Evolutionary conservation across 2,888 invertebrate genomes (phyloP).

Genomic region (Bellardia bayeri): DNA sequence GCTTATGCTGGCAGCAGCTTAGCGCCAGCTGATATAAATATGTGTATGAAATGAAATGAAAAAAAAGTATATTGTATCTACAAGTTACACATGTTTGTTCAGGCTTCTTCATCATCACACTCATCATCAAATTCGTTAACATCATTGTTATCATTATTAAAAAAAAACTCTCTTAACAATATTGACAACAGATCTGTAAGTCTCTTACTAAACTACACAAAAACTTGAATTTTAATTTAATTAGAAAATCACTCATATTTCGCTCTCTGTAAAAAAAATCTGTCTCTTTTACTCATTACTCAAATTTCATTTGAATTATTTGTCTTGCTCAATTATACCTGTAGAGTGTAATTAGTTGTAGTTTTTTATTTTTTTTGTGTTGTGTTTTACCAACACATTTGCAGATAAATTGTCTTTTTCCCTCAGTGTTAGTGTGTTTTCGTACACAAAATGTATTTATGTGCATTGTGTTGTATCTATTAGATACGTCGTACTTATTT

Average conservation of each 20-base stretch:
- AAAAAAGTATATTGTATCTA: conserved; percentile 7
- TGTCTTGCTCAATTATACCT: conserved; percentile 31
- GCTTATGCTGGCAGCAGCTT: conserved; percentile 49
- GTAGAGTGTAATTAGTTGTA: conserved; percentile 17
- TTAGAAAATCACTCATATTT: not conserved
- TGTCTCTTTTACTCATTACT: conserved; percentile 20
- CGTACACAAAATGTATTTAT: not conserved
- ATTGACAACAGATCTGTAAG: not conserved
- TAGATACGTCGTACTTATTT: conserved; percentile 49
- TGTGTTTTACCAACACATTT: not conserved
- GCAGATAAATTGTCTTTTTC: not conserved
- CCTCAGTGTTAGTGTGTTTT: not conserved
- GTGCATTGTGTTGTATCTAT: conserved; percentile 46
- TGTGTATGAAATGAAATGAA: not conserved
- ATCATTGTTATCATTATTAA: conserved; percentile 23
- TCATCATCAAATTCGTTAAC: conserved; percentile 29
- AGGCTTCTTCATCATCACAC: conserved; percentile 54
- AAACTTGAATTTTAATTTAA: not conserved
- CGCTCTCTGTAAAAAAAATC: not conserved
- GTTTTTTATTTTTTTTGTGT: not conserved
- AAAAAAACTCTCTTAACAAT: conserved; percentile 27
- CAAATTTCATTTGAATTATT: conserved; percentile 7
- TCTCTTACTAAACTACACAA: conserved; percentile 22
- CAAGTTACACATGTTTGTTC: conserved; percentile 58
- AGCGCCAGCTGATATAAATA: conserved; percentile 38